Percentiles rank a stretch among this genome's conserved stretches.
phyloP scores from a whole-genome alignment of 2,797 vertebrate species.

The Potorous gilbertii region DNA sequence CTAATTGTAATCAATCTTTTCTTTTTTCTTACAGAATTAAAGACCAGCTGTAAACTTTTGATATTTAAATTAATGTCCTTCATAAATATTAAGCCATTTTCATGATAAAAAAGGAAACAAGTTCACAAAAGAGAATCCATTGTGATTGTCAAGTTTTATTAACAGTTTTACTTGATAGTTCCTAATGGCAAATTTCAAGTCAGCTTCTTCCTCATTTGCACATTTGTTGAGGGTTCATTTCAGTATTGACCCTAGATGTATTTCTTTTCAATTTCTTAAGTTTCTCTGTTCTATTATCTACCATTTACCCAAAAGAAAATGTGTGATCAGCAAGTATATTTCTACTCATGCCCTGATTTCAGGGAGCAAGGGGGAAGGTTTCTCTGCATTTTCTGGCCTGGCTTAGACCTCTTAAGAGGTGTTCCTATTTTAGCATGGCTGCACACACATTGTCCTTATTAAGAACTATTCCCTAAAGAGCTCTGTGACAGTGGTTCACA shows the following conservation, averaged over 20 bases:
- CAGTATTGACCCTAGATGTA: conserved; percentile 16
- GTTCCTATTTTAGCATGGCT: not conserved
- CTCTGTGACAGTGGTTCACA: not conserved
- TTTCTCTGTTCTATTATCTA: conserved; percentile 29
- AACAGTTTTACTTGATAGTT: not conserved
- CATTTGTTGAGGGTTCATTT: not conserved
- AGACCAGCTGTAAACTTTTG: not conserved
- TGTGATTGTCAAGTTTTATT: conserved; percentile 4
- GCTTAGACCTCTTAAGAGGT: not conserved
- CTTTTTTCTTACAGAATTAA: conserved; percentile 19
- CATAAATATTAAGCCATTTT: conserved; percentile 23
- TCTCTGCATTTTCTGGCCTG: conserved; percentile 13
- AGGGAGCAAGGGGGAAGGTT: not conserved
- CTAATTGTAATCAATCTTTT: conserved; percentile 5
- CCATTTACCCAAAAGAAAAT: conserved; percentile 50
- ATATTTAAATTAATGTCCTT: conserved; percentile 16
- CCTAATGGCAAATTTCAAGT: not conserved
- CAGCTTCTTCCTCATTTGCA: not conserved
- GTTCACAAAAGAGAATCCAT: not conserved
- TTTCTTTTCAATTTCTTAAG: not conserved
- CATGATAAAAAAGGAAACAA: not conserved
- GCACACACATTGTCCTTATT: accelerated
- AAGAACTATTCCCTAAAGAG: not conserved
- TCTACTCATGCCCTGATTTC: conserved; percentile 54
- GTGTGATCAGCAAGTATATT: conserved; percentile 59